These are phyloP conservation scores for Oryctes rhinoceros DNA, from an alignment of 1,140 invertebrate genomes.

Conservation along the genomic window DNA sequence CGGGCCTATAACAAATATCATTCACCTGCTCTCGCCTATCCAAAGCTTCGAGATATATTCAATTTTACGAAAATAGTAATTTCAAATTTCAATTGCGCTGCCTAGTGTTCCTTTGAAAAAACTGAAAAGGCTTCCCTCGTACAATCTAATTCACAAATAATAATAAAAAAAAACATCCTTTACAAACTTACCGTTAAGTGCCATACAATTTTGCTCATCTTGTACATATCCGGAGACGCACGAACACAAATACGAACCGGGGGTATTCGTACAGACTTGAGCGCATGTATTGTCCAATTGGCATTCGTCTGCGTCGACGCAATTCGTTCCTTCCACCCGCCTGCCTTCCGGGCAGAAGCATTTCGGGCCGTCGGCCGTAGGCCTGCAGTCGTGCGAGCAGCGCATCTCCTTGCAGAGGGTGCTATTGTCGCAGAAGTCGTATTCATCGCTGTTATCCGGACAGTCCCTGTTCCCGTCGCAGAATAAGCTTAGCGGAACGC, in stretches of 20 bases:
- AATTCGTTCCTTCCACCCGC: slow-evolving; percentile 70
- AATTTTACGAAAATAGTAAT: too few relatives aligned
- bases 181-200: slow-evolving; percentile 71
- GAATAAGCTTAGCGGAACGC: background rate
- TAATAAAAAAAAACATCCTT: background rate
- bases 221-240: slow-evolving; percentile 79
- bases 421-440: slow-evolving; percentile 65
- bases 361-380: slow-evolving; percentile 71
- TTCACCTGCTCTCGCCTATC: too few relatives aligned
- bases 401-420: slow-evolving; percentile 66
- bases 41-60: too few relatives aligned
- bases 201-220: slow-evolving; percentile 67
- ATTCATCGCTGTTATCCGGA: slow-evolving; percentile 66
- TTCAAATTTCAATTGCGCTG: too few relatives aligned
- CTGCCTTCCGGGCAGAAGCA: slow-evolving; percentile 81
- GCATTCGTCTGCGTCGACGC: slow-evolving; percentile 81
- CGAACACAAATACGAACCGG: slow-evolving; percentile 76
- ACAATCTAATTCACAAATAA: too few relatives aligned
- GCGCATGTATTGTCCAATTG: slow-evolving; percentile 76
- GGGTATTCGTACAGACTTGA: slow-evolving; percentile 79
- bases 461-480: slow-evolving; percentile 62
- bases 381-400: slow-evolving; percentile 73
- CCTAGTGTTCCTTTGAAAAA: too few relatives aligned
- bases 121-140: too few relatives aligned
- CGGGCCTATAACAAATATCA: too few relatives aligned